Base-by-base conservation (phyloP, 2,888 invertebrate genomes). In the Polietes domitor region DNA sequence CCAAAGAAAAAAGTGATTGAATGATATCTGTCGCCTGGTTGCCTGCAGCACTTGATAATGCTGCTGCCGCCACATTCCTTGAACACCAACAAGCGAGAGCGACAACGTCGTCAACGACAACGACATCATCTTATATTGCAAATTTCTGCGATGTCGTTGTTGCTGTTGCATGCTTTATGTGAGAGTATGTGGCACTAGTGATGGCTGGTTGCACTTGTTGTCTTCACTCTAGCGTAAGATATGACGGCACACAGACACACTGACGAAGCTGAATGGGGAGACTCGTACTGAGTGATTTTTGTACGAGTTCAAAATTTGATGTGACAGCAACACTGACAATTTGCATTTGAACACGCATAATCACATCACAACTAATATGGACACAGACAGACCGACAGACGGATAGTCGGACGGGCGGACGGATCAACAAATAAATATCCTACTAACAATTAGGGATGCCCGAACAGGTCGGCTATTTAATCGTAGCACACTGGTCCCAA, bases 121-220 rank as follows among this genome's bases (percentile, higher is more conserved):
- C 78, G 84, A 84, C 81, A 79, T 79, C 81, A 77, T 84, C 76
- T 81, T 81, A 77, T 78, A 84, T 84, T 81, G 84, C 84, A 68
- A 21, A 68, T 68, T 61, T 84, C 65, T 84, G 81, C 84, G 53
- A 7, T 53, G 53, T 21, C 17, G 37, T 10, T 61, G 15, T 12
- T 28, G 17, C 17, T 50, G 21, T 24, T 68, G 68, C 28, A 63
- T 17, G 12, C 24, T 21, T 68, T 24, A 3, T 28, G 61, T 61
- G 61, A 12, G 61, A 61, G 28, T 61, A 61, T 61, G 61, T 28
- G 41, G 68, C 68, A 12, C 21, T 41, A 79, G 84, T 84, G 81
- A 81, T 76, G 84, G 76, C 81, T 84, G 84, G 85, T 78, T 85
- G 85, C 85, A 85, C 85, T 85, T 85, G 85, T 85, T 82, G 83